These are phyloP conservation scores for Dasyurus viverrinus DNA, from an alignment of 2,113 vertebrate species.

Conservation along the genomic window DNA sequence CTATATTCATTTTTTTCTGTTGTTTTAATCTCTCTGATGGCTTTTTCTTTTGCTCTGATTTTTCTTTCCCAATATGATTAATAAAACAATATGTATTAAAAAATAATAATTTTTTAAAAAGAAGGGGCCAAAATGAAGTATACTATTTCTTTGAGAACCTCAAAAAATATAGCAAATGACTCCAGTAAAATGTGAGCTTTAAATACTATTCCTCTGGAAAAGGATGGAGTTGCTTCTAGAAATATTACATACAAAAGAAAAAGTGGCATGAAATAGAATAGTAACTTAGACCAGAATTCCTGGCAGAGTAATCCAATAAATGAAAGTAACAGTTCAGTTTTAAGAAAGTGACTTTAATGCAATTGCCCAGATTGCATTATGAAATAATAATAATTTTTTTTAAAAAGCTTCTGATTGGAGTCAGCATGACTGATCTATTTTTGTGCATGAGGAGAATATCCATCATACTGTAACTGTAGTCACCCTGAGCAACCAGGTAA, in stretches of 20 bases:
- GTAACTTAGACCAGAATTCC: conserved; percentile 17
- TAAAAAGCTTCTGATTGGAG: not conserved
- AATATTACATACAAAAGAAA: conserved; percentile 15
- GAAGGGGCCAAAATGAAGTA: conserved; percentile 27
- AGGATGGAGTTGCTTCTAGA: conserved; percentile 58
- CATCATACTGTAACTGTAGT: not conserved
- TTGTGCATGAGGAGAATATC: conserved; percentile 7
- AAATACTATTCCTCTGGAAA: conserved; percentile 37
- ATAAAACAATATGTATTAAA: too few relatives aligned
- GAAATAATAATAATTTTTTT: conserved; percentile 1
- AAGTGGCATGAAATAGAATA: not conserved
- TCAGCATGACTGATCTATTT: not conserved
- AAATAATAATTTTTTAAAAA: conserved; percentile 16
- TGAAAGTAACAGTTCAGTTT: conserved; percentile 35
- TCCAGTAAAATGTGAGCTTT: conserved; percentile 20
- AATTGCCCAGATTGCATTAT: not conserved
- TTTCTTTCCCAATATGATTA: too few relatives aligned
- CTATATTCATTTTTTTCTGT: too few relatives aligned
- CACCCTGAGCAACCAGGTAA: not conserved
- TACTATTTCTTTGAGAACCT: conserved; percentile 44
- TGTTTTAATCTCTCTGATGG: too few relatives aligned
- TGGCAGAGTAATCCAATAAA: conserved; percentile 7
- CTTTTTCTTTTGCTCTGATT: too few relatives aligned
- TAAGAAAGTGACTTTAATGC: conserved; percentile 20
- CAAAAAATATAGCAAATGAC: conserved; percentile 35